Evolutionary conservation across 2,888 invertebrate species (phyloP), one percentile per base, ranked within the genome.

Genomic region (Rapana venosa): DNA sequence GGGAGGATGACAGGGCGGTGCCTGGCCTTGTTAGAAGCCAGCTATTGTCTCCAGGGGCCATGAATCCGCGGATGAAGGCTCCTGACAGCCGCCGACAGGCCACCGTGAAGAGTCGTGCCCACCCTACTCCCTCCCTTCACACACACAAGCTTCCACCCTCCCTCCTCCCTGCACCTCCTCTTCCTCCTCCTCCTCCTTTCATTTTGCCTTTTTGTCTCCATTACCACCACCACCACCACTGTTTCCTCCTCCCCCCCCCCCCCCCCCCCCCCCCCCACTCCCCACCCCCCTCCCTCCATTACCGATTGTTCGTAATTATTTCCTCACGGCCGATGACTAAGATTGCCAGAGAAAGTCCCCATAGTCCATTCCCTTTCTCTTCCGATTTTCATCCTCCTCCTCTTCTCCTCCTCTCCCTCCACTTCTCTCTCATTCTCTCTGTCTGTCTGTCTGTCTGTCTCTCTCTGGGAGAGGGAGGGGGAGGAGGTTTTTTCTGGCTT

Each of bases 271-370:
- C 36, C 2, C 47, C 47, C 17, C 47, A 36, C 6, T 83, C 13
- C 32, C 83, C 47, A 36, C 6, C 26, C 47, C 47, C 36, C 35
- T 32, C 83, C 47, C 47, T 1, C 35, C 47, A 22, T 22, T 36
- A 36, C 47, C 47, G 47, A 83, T 26, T 47, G 35, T 32, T 8
- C 83, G 47, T 83, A 36, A 83, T 83, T 47, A 83, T 36, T 83
- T 83, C 47, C 83, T 32, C 83, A 26, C 47, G 47, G 83, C 83
- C 26, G 83, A 83, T 83, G 83, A 83, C 83, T 83, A 83, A 83
- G 36, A 47, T 47, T 47, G 22, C 26, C 83, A 47, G 47, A 32
- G 83, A 47, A 83, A 26, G 22, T 22, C 83, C 5, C 36, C 8
- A 83, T 77, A 30, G n/a, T 30, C n/a, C 26, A 47, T 47, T 47